A percentile compares a stretch with the other conserved stretches of the same genome.
phyloP scores from a whole-genome alignment of 2,113 vertebrate species.

The Centrocercus urophasianus region DNA sequence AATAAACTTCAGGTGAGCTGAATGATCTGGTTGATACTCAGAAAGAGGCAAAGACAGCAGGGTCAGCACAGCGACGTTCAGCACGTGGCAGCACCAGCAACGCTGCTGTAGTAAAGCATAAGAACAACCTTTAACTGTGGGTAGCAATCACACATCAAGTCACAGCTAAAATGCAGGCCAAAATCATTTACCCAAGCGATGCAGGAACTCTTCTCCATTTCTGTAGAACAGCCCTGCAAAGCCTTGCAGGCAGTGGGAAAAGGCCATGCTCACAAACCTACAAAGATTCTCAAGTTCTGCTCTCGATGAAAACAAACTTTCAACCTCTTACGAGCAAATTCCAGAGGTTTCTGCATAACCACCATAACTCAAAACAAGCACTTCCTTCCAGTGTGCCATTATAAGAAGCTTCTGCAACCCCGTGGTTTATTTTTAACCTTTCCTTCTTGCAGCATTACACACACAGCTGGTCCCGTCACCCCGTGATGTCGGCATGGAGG shows the following conservation, averaged over 20 bases:
- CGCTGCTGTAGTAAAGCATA: fast-evolving
- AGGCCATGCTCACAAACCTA: background rate
- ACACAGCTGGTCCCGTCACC: background rate
- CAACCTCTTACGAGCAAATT: background rate
- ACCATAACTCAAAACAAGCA: background rate
- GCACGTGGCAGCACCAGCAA: background rate
- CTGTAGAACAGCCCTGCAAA: fast-evolving
- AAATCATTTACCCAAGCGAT: background rate
- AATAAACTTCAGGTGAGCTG: background rate
- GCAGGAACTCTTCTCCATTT: background rate
- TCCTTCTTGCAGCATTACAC: background rate
- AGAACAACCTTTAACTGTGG: fast-evolving
- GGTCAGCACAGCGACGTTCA: background rate
- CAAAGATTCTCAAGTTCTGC: background rate
- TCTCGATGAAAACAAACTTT: background rate
- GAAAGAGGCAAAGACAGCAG: background rate
- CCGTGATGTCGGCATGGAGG: background rate
- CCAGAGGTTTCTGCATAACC: background rate
- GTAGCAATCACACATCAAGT: background rate
- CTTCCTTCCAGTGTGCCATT: background rate
- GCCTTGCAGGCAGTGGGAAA: no score
- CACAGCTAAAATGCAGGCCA: background rate
- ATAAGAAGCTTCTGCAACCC: background rate
- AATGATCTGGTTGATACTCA: background rate
- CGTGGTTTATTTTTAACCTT: background rate